phyloP scores from a whole-genome alignment of 2,888 invertebrate genomes.

The Epistrophe grossulariae region DNA sequence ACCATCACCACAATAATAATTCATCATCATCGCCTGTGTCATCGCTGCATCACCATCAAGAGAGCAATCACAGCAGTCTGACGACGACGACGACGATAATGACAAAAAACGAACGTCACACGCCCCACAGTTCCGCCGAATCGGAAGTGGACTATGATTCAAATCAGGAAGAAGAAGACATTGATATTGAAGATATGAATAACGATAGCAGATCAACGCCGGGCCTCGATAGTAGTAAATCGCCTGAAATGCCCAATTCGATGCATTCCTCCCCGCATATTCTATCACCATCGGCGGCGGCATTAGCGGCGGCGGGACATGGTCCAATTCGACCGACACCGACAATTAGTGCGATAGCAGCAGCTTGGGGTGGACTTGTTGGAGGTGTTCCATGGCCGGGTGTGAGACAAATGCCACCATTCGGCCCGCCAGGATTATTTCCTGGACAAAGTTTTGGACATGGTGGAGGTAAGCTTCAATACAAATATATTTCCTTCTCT shows the following conservation, averaged over 20 bases:
- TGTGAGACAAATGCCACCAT: constrained; percentile 86
- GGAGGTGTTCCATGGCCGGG: constrained; percentile 86
- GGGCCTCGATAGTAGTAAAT: constrained; percentile 82
- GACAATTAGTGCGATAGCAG: constrained; percentile 88
- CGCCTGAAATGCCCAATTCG: constrained; percentile 80
- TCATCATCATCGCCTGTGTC: constrained; percentile 67
- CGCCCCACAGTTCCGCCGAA: constrained; percentile 83
- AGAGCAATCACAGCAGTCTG: constrained; percentile 77
- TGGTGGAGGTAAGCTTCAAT: constrained; percentile 84
- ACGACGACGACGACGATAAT: constrained; percentile 72
- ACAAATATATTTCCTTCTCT: not conserved
- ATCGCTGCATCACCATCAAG: constrained; percentile 76
- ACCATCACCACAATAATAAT: constrained; percentile 64
- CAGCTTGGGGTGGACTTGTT: constrained; percentile 87
- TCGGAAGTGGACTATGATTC: constrained; percentile 84
- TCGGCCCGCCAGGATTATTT: constrained; percentile 87
- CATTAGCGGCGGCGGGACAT: constrained; percentile 84
- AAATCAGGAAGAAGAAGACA: constrained; percentile 85
- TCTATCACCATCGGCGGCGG: constrained; percentile 81
- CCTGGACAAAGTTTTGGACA: constrained; percentile 87
- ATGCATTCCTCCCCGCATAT: constrained; percentile 80
- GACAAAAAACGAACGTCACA: constrained; percentile 83
- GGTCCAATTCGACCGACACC: constrained; percentile 91
- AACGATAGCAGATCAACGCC: constrained; percentile 85
- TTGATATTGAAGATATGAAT: constrained; percentile 92